Percentiles rank a stretch among this genome's conserved stretches.
Conservation (phyloP, 2,797 vertebrate genomes). For the Catharus ustulatus region DNA sequence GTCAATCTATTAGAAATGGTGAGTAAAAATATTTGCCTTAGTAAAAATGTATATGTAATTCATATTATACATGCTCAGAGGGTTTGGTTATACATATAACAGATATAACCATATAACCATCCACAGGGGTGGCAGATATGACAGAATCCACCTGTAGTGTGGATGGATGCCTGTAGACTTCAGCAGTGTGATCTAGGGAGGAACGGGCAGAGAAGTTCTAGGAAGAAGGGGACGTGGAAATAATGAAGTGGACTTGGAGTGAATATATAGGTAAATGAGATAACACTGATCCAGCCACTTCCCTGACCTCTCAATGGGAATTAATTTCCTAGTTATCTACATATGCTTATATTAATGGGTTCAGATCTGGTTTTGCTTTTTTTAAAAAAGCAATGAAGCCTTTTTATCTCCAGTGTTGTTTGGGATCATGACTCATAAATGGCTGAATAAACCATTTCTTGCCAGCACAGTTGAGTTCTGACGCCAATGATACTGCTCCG, state of each 20-base stretch:
- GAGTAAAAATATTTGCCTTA: not conserved
- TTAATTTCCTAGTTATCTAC: not conserved
- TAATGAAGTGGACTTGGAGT: not conserved
- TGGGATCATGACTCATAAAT: not conserved
- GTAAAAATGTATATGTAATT: not conserved
- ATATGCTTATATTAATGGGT: not conserved
- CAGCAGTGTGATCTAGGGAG: conserved; percentile 1
- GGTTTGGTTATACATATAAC: not conserved
- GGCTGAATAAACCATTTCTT: not conserved
- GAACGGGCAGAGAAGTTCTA: not conserved
- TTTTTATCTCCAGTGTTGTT: not conserved
- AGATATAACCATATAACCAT: not conserved
- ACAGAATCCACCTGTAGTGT: not conserved
- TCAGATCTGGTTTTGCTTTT: not conserved
- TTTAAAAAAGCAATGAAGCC: not conserved
- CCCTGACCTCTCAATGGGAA: not conserved
- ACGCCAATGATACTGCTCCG: not conserved
- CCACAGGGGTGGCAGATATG: not conserved
- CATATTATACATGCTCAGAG: not conserved
- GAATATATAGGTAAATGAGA: not conserved
- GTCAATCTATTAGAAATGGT: not conserved
- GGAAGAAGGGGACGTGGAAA: not conserved
- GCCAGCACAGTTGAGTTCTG: not conserved
- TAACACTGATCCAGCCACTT: not conserved
- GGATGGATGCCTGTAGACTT: not conserved